A percentile compares a stretch with the other conserved stretches of the same genome.
Evolutionary conservation across 2,888 invertebrate species (phyloP).

Genomic region (Litoditis marina): DNA sequence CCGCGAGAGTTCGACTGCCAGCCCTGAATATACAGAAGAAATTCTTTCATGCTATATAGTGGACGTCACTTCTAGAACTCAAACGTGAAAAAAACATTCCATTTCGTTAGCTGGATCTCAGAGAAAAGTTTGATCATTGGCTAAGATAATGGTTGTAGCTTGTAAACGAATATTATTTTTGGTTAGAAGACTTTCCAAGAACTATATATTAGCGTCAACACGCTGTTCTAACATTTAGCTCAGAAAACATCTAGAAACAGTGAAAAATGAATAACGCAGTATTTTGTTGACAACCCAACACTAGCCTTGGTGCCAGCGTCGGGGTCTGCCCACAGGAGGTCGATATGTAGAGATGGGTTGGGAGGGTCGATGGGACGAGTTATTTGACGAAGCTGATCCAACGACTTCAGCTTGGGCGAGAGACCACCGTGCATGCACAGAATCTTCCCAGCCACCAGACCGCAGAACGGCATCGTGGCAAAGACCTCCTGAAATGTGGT

Average conservation of each 20-base stretch:
- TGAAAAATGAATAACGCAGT: not conserved
- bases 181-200: not conserved
- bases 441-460: slow-evolving; percentile 39
- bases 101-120: too few species aligned
- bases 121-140: not conserved
- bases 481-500: slow-evolving; percentile 43
- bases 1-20: slow-evolving; percentile 62
- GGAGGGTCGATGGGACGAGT: slow-evolving; percentile 53
- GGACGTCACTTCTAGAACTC: too few species aligned
- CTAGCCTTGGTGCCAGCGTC: slow-evolving; percentile 17
- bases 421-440: slow-evolving; percentile 54
- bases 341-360: slow-evolving; percentile 62
- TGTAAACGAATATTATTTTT: too few species aligned
- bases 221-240: too few species aligned
- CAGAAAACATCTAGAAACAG: too few species aligned
- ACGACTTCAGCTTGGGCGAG: slow-evolving; percentile 38
- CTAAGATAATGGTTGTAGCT: too few species aligned
- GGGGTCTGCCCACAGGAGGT: slow-evolving; percentile 63
- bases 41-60: too few species aligned
- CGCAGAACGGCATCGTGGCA: slow-evolving; percentile 45
- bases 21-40: too few species aligned
- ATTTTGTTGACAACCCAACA: not conserved
- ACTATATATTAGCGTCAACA: too few species aligned
- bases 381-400: slow-evolving; percentile 35
- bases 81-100: too few species aligned